These are phyloP conservation scores for Myopa testacea DNA, from an alignment of 2,888 invertebrate species.

Conservation along the genomic window DNA sequence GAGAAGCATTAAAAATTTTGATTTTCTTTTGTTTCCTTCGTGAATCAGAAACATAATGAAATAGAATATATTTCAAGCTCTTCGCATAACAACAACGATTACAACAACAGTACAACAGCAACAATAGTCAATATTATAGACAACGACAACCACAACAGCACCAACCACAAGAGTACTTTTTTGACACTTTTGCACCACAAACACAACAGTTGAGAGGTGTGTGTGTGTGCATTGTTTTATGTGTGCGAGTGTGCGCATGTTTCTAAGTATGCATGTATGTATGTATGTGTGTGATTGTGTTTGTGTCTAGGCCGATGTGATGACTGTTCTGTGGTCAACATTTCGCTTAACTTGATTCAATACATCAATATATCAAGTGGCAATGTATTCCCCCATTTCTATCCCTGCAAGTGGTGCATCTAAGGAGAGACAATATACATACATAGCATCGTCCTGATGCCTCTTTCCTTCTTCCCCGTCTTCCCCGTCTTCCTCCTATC, in stretches of 20 bases:
- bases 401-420: background rate
- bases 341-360: background rate
- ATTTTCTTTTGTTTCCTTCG: too few species aligned
- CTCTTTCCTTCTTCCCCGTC: background rate
- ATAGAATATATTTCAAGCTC: too few species aligned
- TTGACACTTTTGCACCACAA: slow-evolving; percentile 2
- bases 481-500: too few species aligned
- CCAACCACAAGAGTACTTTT: background rate
- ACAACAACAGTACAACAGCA: too few species aligned
- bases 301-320: background rate
- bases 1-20: too few species aligned
- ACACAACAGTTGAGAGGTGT: slow-evolving; percentile 39
- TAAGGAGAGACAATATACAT: background rate
- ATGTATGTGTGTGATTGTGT: background rate
- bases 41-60: too few species aligned
- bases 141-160: background rate
- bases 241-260: background rate
- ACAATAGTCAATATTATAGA: too few species aligned
- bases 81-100: too few species aligned
- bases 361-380: slow-evolving; percentile 14
- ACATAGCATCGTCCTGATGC: background rate
- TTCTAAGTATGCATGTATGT: background rate
- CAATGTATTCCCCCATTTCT: background rate
- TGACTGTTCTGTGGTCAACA: background rate
- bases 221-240: slow-evolving; percentile 25